Percentiles rank a stretch among this genome's conserved stretches.
Conservation (phyloP, 2,113 vertebrate genomes). For the Microtus montanus region DNA sequence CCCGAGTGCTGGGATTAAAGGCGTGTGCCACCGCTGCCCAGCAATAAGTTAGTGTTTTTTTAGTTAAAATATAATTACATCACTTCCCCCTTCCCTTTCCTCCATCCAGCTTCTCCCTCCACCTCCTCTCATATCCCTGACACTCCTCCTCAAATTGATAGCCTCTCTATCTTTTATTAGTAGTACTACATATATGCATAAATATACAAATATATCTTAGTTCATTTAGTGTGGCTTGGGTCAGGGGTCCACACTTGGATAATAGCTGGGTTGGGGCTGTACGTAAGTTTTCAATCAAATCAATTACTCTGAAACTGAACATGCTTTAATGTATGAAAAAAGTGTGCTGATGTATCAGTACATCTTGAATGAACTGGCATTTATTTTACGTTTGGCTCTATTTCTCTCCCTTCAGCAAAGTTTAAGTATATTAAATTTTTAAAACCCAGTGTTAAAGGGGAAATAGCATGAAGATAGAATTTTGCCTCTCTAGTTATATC, state of each 20-base stretch:
- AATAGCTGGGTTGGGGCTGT: conserved; percentile 21
- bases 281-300: conserved; percentile 67
- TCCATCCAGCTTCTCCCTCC: neutral
- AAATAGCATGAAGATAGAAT: neutral
- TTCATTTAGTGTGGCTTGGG: neutral
- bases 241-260: neutral
- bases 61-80: neutral
- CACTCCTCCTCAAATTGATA: neutral
- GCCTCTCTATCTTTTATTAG: neutral
- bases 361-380: conserved; percentile 23
- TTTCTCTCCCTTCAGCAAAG: neutral
- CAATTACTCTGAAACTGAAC: conserved; percentile 63
- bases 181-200: neutral
- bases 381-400: conserved; percentile 9
- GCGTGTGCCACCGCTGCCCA: too few relatives aligned
- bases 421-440: neutral
- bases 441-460: conserved; percentile 16
- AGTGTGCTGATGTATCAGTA: conserved; percentile 26
- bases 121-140: neutral
- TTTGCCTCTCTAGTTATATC: neutral
- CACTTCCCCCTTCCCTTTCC: neutral
- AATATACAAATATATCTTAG: neutral
- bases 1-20: too few relatives aligned
- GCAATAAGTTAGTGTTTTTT: neutral
- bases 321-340: neutral